A percentile compares a stretch with the other conserved stretches of the same genome.
Conservation (phyloP, 2,797 vertebrate species). For the Anolis apletophallus region DNA sequence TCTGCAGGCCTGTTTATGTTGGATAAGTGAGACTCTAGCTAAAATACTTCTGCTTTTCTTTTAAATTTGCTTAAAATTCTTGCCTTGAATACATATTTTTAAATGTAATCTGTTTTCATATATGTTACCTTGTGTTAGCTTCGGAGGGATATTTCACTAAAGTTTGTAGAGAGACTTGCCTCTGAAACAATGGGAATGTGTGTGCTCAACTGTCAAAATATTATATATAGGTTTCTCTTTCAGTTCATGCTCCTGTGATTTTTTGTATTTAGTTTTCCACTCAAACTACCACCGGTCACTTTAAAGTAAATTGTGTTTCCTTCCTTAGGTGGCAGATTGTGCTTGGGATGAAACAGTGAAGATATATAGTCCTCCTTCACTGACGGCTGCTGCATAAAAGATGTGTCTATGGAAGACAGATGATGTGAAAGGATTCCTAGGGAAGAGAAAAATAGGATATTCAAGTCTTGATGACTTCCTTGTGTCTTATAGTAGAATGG, state of each 20-base stretch:
- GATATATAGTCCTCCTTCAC: conserved; percentile 88
- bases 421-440: not conserved
- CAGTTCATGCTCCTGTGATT: not conserved
- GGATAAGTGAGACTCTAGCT: too few species aligned
- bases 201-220: not conserved
- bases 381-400: conserved; percentile 74
- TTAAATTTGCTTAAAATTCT: not conserved
- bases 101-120: not conserved
- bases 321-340: conserved; percentile 91
- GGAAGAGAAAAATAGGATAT: conserved; percentile 34
- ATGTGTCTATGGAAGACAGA: conserved; percentile 18
- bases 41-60: not conserved
- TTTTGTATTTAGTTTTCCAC: not conserved
- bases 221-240: not conserved
- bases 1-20: too few species aligned
- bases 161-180: not conserved
- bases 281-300: not conserved
- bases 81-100: not conserved
- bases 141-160: not conserved
- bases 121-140: not conserved
- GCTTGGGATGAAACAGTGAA: conserved; percentile 97
- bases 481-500: conserved; percentile 43
- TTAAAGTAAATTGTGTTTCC: conserved; percentile 59
- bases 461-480: conserved; percentile 35
- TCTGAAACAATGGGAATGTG: not conserved